Base-by-base conservation (phyloP, 2,797 vertebrate species). In the Myoxocephalus aenaeus region DNA sequence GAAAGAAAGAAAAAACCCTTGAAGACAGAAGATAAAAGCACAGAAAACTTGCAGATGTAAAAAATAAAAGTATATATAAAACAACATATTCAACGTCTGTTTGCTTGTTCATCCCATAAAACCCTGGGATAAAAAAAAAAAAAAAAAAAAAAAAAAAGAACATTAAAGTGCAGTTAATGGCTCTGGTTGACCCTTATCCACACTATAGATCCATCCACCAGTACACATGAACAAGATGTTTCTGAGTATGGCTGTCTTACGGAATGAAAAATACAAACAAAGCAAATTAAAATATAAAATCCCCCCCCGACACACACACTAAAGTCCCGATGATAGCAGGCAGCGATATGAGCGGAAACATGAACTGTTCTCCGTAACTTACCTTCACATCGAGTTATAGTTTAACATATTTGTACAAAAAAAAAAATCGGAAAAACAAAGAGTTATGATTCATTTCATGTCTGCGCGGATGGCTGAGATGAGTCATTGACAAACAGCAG, bases 211-310 rank as follows among this genome's bases (percentile, higher is more conserved):
- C 76, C 79, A 75, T 91, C 91, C 91, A 93, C 91, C 93, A 89
- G 65, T 88, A 94, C 91, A 92, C 91, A 93, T 85, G 89, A 92
- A 91, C 92, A 95, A 95, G 94, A 95, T 94, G 93, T 93, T 92
- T 95, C 92, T 92, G 88, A 94, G 87, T 79, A 93, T 95, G 94
- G 95, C 94, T 91, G 94, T 95, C 93, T 92, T 77, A 82, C 86
- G 83, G 44, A 66, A 89, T 91, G 81, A 86, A 53, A 72, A 83
- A 76, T 50, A 34, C 7, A 77, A 38, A 82, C 27, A 67, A 68
- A 76, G 53, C 48, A 75, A 57, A 74, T 32, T 2, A 22, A 32
- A 74, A 40, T 25, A 63, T 29, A 32, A 53, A 22, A 0, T 10
- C 3, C 20, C 20, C 10, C 10, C 20, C 50, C 44, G n/a, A n/a